Evolutionary conservation across 2,113 vertebrate species (phyloP).

Genomic region (Eurypyga helias): DNA sequence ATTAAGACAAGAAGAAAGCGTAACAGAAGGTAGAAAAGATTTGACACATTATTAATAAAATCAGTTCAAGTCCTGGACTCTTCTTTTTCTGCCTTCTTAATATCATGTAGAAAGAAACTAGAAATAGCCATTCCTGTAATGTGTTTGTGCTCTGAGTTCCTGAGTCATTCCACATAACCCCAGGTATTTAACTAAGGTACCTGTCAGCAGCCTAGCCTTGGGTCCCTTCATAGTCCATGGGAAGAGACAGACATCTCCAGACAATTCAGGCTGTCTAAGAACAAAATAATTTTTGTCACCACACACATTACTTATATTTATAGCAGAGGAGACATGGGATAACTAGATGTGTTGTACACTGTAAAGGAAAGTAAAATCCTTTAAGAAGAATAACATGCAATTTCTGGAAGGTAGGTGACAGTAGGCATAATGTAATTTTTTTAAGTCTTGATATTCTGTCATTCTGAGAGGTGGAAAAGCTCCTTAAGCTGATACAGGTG

Average conservation of each 20-base stretch:
- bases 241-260: background rate
- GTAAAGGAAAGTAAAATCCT: background rate
- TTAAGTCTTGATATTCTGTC: background rate
- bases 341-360: background rate
- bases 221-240: background rate
- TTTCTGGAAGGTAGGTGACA: background rate
- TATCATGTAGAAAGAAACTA: background rate
- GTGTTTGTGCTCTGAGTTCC: background rate
- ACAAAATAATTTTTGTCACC: background rate
- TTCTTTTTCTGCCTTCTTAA: background rate
- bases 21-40: background rate
- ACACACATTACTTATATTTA: background rate
- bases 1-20: background rate
- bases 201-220: background rate
- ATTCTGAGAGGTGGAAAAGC: background rate
- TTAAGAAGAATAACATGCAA: background rate
- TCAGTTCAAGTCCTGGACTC: background rate
- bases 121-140: background rate
- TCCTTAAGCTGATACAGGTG: background rate
- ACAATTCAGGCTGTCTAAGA: background rate
- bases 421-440: background rate
- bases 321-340: background rate
- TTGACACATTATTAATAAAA: background rate
- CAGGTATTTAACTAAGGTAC: background rate
- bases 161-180: background rate